Conservation (phyloP, 2,888 invertebrate genomes). For the Oscheius onirici region DNA sequence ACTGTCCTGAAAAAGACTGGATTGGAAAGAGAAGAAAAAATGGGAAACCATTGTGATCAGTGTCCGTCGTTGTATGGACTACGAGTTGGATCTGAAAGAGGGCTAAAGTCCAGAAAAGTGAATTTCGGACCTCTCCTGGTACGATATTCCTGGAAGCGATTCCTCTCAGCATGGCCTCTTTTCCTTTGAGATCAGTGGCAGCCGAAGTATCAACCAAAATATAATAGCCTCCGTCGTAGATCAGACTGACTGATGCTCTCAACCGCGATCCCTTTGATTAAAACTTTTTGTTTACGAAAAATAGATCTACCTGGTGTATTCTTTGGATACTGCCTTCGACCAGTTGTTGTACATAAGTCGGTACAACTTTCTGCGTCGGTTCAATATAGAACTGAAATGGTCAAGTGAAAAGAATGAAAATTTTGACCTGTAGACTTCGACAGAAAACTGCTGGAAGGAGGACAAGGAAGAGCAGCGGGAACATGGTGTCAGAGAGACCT, state of each 20-base stretch:
- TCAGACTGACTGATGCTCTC: constrained; percentile 60
- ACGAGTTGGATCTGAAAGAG: constrained; percentile 50
- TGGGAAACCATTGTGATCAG: constrained; percentile 60
- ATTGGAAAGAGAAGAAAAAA: neutral
- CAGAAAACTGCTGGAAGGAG: neutral
- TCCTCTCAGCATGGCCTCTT: constrained; percentile 60
- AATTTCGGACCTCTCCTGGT: constrained; percentile 50
- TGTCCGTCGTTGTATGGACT: constrained; percentile 67
- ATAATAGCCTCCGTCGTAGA: constrained; percentile 62
- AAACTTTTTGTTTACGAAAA: neutral
- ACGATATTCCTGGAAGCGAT: constrained; percentile 44
- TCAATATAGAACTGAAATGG: constrained; percentile 50
- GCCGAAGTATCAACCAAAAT: constrained; percentile 66
- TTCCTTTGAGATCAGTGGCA: constrained; percentile 61
- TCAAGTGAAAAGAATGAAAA: neutral
- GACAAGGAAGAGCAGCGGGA: neutral
- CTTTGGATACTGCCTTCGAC: constrained; percentile 50
- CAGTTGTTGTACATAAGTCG: constrained; percentile 57
- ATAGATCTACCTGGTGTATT: constrained; percentile 44
- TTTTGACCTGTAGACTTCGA: constrained; percentile 10
- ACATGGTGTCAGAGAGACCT: constrained; percentile 11
- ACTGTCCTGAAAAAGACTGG: constrained; percentile 17
- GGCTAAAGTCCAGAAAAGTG: too few species aligned
- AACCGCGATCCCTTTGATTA: constrained; percentile 53
- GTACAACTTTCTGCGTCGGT: constrained; percentile 45